Evolutionary conservation across 2,888 invertebrate genomes (phyloP), one percentile per base, ranked within the genome.

Genomic region (Drosophila suboccidentalis): DNA sequence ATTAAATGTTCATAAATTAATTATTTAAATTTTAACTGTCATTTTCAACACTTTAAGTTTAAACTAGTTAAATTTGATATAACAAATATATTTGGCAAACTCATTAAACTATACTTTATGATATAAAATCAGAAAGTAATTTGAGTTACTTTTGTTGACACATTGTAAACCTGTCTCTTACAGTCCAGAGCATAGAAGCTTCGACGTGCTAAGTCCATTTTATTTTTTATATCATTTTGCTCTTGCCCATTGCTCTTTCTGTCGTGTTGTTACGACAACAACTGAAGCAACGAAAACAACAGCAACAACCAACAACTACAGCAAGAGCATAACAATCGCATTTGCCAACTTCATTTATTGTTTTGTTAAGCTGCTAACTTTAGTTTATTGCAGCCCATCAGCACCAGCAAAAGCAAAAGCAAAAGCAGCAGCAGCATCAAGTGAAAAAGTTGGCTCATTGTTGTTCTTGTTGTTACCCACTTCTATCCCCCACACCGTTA

Each of bases 321-420:
- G 22, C 54, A 60, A 38, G 41, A 73, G 75, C 80, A 82, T 59
- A 78, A 86, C 86, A 88, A 85, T 88, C 88, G 88, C 88, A 82
- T 85, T 87, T 86, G 72, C 83, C 80, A 86, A 85, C 87, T 86
- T 88, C 88, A 88, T 86, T 88, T 88, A 86, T 86, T 86, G 89
- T 86, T 86, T 88, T 88, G 86, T 86, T 86, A 86, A 86, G 89
- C 87, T 86, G 87, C 87, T 86, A 86, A 86, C 86, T 86, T 88
- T 83, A 80, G 83, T 86, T 88, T 86, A 88, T 83, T 83, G 87
- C 81, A 71, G 69, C 65, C 71, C 82, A 77, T 81, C 82, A 79
- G 63, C 79, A 67, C 47, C 67, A 62, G 61, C 55, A 29, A 41
- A 57, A 66, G 26, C 26, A 26, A 26, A 26, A 26, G 26, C 26